phyloP scores from a whole-genome alignment of 2,797 vertebrate genomes.

The Buphagus erythrorhynchus region DNA sequence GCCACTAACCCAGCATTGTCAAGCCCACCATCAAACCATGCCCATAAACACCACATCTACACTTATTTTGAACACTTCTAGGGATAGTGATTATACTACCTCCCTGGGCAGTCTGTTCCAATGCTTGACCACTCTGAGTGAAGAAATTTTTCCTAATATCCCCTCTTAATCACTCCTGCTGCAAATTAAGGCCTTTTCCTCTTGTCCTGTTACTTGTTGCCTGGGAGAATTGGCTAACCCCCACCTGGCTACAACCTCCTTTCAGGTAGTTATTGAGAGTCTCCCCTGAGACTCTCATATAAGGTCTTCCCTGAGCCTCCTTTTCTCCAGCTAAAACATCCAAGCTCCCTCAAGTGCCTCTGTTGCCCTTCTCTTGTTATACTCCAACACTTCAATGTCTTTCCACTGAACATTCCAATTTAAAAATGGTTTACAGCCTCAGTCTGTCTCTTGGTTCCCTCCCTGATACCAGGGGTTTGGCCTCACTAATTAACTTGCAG shows the following conservation, averaged over 20 bases:
- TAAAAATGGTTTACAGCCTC: not conserved
- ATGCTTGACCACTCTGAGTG: not conserved
- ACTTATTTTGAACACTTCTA: not conserved
- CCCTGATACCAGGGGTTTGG: not conserved
- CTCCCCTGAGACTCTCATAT: too few species aligned
- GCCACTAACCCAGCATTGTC: not conserved
- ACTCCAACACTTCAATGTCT: not conserved
- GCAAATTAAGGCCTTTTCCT: not conserved
- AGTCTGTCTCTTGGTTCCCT: not conserved
- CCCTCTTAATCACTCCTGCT: not conserved
- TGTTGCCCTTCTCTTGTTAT: not conserved
- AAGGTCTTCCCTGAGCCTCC: not conserved
- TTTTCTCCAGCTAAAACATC: not conserved
- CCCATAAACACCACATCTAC: not conserved
- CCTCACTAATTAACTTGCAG: not conserved
- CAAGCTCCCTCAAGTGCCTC: not conserved
- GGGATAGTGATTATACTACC: not conserved
- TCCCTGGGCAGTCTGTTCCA: not conserved
- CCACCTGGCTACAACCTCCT: not conserved
- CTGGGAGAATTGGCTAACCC: not conserved
- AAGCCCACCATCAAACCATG: not conserved
- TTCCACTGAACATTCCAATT: not conserved
- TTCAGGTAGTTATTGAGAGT: not conserved
- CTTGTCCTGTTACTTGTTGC: not conserved
- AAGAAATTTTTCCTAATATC: not conserved